A percentile compares a stretch with the other conserved stretches of the same genome.
Evolutionary conservation across 2,113 vertebrate species (phyloP).

Genomic region (Dasyurus viverrinus): DNA sequence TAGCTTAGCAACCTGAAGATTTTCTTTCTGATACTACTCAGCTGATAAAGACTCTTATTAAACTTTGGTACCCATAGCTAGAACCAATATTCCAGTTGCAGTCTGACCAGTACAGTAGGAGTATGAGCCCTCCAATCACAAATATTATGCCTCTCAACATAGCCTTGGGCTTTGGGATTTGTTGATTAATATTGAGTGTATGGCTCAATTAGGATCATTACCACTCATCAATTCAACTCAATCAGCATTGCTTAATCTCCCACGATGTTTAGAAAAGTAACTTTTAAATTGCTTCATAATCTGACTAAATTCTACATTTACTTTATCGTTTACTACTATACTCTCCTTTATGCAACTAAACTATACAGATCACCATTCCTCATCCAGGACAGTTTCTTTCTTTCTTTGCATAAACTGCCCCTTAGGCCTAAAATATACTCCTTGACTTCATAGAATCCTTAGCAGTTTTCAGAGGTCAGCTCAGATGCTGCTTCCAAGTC

Average conservation of each 20-base stretch:
- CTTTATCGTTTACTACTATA: not conserved
- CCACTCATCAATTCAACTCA: no score
- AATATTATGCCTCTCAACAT: not conserved
- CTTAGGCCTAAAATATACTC: not conserved
- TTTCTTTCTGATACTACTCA: not conserved
- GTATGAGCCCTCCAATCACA: not conserved
- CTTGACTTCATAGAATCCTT: not conserved
- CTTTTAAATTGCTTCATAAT: not conserved
- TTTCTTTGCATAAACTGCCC: not conserved
- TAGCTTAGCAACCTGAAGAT: no score
- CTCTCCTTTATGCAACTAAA: not conserved
- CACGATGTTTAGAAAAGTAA: no score
- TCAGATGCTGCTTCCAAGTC: not conserved
- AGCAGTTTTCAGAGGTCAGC: not conserved
- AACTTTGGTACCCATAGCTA: not conserved
- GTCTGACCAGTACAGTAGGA: not conserved
- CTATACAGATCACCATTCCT: not conserved
- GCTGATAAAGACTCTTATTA: not conserved
- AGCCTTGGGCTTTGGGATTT: not conserved
- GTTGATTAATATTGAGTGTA: not conserved
- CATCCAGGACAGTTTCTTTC: not conserved
- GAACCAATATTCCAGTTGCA: not conserved
- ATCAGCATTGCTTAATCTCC: no score
- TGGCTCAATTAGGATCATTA: not conserved
- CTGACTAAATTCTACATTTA: not conserved